Evolutionary conservation across 2,113 vertebrate species (phyloP).

Genomic region (Centropus unirufus): DNA sequence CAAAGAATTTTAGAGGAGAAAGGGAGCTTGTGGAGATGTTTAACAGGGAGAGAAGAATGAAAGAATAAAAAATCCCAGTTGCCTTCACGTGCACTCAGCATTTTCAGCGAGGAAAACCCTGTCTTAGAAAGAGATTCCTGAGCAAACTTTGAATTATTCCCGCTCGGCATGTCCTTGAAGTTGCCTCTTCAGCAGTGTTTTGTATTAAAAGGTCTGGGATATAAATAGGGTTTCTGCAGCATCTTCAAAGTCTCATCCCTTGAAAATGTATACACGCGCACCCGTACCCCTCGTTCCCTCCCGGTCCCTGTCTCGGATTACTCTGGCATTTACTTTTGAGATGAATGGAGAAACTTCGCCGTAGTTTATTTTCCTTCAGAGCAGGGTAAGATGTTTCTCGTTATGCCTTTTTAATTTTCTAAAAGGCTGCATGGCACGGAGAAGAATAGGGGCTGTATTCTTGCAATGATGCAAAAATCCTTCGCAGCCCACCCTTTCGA

Average conservation of each 20-base stretch:
- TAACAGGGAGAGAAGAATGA: neutral
- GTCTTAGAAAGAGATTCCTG: neutral
- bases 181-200: neutral
- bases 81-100: fast-evolving
- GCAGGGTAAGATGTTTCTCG: conserved; percentile 5
- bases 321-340: neutral
- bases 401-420: conserved; percentile 44
- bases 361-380: conserved; percentile 7
- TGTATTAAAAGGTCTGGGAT: neutral
- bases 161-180: neutral
- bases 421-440: neutral
- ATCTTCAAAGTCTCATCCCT: neutral
- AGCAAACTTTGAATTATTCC: neutral
- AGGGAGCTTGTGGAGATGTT: neutral
- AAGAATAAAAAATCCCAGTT: neutral
- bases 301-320: neutral
- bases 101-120: neutral
- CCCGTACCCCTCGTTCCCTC: neutral
- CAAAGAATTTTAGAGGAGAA: neutral
- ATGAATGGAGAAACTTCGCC: neutral
- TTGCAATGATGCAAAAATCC: neutral
- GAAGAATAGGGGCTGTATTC: neutral
- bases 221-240: neutral
- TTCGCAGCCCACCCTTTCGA: neutral
- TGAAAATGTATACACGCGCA: neutral